Evolutionary conservation across 1,140 invertebrate species (phyloP).

Genomic region (Bombus difficillimus): DNA sequence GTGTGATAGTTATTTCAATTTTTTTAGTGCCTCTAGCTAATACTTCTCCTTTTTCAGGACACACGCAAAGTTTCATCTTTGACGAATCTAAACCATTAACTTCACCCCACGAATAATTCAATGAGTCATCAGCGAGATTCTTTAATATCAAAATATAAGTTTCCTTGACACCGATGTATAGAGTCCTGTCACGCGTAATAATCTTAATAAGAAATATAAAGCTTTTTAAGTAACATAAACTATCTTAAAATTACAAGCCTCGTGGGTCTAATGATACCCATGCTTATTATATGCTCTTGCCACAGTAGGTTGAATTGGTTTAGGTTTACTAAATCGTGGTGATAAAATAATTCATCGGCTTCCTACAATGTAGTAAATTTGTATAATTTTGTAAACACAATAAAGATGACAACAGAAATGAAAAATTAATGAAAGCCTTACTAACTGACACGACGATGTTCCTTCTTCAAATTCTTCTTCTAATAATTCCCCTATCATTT

Average conservation of each 20-base stretch:
- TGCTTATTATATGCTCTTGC: conserved; percentile 1
- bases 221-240: background rate
- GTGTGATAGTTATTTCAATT: conserved; percentile 25
- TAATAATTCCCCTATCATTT: background rate
- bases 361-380: background rate
- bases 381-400: background rate
- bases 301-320: background rate
- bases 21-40: background rate
- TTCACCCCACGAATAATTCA: conserved; percentile 38
- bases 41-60: conserved; percentile 9
- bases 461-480: background rate
- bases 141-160: conserved; percentile 15
- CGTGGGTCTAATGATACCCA: conserved; percentile 32
- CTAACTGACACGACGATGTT: background rate
- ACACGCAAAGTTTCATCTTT: conserved; percentile 25
- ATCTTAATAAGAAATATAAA: too few species aligned
- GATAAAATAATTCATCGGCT: conserved; percentile 27
- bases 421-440: background rate
- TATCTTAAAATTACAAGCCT: conserved; percentile 2
- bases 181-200: background rate
- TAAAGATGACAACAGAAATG: background rate
- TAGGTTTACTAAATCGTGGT: conserved; percentile 15
- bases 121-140: background rate
- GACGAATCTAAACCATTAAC: conserved; percentile 5
- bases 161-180: conserved; percentile 32